Conservation (phyloP, 2,113 vertebrate species). For the Burhinus bistriatus region DNA sequence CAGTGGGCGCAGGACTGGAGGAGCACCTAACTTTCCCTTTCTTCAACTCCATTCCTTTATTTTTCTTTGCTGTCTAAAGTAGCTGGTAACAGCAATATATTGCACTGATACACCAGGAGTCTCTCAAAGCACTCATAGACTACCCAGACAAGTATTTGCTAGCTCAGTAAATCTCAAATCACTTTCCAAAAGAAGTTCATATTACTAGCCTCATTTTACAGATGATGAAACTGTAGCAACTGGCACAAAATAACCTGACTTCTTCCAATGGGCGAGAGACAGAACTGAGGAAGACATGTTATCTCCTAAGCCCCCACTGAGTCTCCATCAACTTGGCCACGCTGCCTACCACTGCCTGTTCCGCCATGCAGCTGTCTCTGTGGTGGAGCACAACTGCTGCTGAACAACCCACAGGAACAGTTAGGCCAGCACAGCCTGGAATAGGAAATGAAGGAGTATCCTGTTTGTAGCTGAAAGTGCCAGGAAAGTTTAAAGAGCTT, state of each 20-base stretch:
- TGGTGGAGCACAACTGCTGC: constrained; percentile 24
- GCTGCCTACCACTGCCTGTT: neutral
- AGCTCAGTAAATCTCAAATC: constrained; percentile 35
- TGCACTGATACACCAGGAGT: neutral
- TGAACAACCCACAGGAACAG: neutral
- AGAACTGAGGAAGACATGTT: neutral
- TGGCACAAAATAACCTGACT: neutral
- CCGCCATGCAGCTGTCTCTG: constrained; percentile 18
- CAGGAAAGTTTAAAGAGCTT: neutral
- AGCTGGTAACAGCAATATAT: neutral
- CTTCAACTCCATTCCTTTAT: neutral
- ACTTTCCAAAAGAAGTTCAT: constrained; percentile 37
- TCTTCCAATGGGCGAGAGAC: neutral
- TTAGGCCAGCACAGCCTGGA: neutral
- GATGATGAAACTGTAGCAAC: constrained; percentile 23
- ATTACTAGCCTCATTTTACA: constrained; percentile 45
- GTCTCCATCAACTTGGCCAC: neutral
- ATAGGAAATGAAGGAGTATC: neutral
- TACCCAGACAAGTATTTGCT: constrained; percentile 6
- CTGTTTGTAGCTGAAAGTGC: neutral
- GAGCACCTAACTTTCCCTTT: neutral
- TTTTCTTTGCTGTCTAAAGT: neutral
- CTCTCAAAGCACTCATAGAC: neutral
- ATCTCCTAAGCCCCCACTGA: neutral
- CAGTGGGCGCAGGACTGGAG: neutral